Evolutionary conservation across 2,113 vertebrate genomes (phyloP).

Genomic region (Rynchops niger): DNA sequence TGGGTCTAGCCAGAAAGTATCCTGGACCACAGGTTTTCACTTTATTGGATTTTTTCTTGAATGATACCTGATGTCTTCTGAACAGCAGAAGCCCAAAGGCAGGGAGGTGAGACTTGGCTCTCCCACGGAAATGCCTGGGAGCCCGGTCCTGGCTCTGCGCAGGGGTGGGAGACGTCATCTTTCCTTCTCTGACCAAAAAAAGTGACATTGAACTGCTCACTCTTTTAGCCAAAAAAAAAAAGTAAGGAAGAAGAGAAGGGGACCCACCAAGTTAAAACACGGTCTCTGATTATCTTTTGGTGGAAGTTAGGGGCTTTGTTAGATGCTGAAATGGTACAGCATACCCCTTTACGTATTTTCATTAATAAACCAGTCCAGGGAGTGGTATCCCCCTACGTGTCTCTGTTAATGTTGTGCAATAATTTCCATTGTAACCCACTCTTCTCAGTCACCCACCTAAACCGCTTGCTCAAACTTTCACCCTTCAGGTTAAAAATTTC

Average conservation of each 20-base stretch:
- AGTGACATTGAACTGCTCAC: background rate
- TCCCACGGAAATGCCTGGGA: background rate
- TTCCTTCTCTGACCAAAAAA: background rate
- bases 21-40: background rate
- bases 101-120: background rate
- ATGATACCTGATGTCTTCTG: background rate
- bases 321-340: background rate
- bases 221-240: background rate
- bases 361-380: background rate
- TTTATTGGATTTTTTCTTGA: background rate
- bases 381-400: background rate
- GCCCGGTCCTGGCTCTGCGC: fast-evolving
- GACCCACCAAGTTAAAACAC: background rate
- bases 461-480: background rate
- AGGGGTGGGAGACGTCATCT: background rate
- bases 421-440: slow-evolving; percentile 45
- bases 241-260: background rate
- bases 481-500: slow-evolving; percentile 33
- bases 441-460: slow-evolving; percentile 1
- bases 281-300: background rate
- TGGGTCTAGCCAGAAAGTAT: background rate
- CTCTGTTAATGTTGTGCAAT: background rate
- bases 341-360: background rate
- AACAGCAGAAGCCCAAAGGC: background rate
- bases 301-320: background rate